phyloP scores from a whole-genome alignment of 2,113 vertebrate genomes.

The Pelusios castaneus region DNA sequence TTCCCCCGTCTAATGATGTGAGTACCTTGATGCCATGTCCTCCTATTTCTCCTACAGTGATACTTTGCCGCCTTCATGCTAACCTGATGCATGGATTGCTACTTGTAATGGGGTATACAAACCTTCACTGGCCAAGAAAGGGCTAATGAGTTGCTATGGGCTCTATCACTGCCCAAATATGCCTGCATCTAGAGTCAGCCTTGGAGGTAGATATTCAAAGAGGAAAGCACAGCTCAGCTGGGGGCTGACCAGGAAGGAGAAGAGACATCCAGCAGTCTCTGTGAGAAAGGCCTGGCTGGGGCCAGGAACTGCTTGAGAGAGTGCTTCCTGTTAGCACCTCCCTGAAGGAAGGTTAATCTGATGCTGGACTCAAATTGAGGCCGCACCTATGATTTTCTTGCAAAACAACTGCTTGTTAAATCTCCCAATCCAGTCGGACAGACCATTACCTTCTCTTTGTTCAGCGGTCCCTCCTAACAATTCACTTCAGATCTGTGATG shows the following conservation, averaged over 20 bases:
- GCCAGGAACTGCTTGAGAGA: not conserved
- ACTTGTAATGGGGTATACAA: not conserved
- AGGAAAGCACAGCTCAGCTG: not conserved
- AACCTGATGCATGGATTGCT: not conserved
- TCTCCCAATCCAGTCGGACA: not conserved
- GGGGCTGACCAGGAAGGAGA: not conserved
- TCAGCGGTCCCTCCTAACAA: constrained; percentile 1
- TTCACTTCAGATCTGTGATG: constrained; percentile 11
- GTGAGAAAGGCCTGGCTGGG: not conserved
- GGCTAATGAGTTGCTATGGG: not conserved
- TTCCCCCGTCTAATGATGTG: constrained; percentile 1
- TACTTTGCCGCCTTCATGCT: not conserved
- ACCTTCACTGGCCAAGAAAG: not conserved
- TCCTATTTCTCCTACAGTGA: not conserved
- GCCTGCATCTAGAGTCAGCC: not conserved
- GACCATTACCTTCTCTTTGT: constrained; percentile 23
- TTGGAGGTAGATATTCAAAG: not conserved
- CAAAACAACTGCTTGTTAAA: not conserved
- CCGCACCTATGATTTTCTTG: not conserved
- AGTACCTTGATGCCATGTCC: not conserved
- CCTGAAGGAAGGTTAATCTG: not conserved
- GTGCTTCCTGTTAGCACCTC: not conserved
- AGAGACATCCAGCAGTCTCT: not conserved
- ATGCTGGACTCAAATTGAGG: not conserved
- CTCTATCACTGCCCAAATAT: not conserved